Percentiles rank a stretch among this genome's conserved stretches.
These are phyloP conservation scores for Oreohelix idahoensis DNA, from an alignment of 1,140 invertebrate genomes.

Conservation along the genomic window DNA sequence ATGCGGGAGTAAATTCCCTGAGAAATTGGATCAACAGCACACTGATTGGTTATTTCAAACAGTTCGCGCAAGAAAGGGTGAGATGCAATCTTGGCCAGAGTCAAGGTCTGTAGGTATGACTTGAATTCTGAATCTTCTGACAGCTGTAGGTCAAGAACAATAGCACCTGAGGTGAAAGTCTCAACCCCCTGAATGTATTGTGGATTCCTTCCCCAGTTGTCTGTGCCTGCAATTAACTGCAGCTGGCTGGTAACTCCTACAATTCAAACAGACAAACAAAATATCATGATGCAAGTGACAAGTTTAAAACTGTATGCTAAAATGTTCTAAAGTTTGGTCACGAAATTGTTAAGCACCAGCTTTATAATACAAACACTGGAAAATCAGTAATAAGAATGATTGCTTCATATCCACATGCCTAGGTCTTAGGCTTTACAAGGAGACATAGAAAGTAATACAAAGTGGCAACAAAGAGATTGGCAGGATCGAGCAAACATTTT, in stretches of 20 bases:
- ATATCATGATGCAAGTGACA: too few relatives aligned
- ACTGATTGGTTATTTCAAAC: slow-evolving; percentile 61
- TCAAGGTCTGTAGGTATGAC: slow-evolving; percentile 47
- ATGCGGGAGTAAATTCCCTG: slow-evolving; percentile 46
- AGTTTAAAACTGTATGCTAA: too few relatives aligned
- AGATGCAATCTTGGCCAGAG: slow-evolving; percentile 32
- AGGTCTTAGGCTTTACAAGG: too few relatives aligned
- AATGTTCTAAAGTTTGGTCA: too few relatives aligned
- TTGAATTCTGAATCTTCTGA: slow-evolving; percentile 39
- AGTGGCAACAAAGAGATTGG: too few relatives aligned
- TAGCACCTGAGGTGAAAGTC: slow-evolving; percentile 48
- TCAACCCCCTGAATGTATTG: slow-evolving; percentile 45
- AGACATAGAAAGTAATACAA: too few relatives aligned
- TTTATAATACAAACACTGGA: too few relatives aligned
- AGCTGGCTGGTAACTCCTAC: slow-evolving; percentile 43
- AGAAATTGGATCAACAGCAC: slow-evolving; percentile 57
- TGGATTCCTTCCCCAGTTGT: slow-evolving; percentile 48
- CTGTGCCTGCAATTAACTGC: slow-evolving; percentile 56
- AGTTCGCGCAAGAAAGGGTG: slow-evolving; percentile 55
- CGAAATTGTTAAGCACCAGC: too few relatives aligned
- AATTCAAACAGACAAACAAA: neutral
- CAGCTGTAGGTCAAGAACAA: slow-evolving; percentile 48
- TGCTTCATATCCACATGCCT: too few relatives aligned
- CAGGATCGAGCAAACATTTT: too few relatives aligned
- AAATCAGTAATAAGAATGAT: too few relatives aligned